These are phyloP conservation scores for Xanthia togata DNA, from an alignment of 2,888 invertebrate genomes.

Conservation along the genomic window DNA sequence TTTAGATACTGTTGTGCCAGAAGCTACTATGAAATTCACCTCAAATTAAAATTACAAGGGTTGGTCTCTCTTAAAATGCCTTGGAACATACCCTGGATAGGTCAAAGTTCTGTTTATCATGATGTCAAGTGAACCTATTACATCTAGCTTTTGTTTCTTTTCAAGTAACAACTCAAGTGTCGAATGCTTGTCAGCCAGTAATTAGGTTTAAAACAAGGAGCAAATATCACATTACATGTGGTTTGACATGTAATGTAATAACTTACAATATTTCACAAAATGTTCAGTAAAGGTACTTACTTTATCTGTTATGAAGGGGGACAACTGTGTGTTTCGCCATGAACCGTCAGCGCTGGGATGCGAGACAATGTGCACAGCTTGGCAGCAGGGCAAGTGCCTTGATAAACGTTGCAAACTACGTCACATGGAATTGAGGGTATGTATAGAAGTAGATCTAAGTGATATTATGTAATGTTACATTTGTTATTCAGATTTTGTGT, in stretches of 20 bases:
- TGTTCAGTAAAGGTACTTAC: slow-evolving; percentile 44
- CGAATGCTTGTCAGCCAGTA: slow-evolving; percentile 29
- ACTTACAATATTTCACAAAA: slow-evolving; percentile 4
- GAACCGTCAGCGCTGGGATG: slow-evolving; percentile 95
- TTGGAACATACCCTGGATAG: neutral
- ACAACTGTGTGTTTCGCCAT: slow-evolving; percentile 95
- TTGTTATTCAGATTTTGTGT: slow-evolving; percentile 7
- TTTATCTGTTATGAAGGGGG: slow-evolving; percentile 90
- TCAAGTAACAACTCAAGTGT: slow-evolving; percentile 24
- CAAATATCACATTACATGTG: slow-evolving; percentile 36
- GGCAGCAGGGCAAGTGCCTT: slow-evolving; percentile 95
- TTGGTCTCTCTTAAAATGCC: neutral
- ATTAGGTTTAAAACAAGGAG: slow-evolving; percentile 40
- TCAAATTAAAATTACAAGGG: neutral
- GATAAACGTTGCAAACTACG: slow-evolving; percentile 95
- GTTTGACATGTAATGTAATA: slow-evolving; percentile 18
- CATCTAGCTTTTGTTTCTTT: slow-evolving; percentile 44
- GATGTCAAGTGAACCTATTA: slow-evolving; percentile 24
- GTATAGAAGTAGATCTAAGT: slow-evolving; percentile 59
- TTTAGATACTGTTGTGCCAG: neutral
- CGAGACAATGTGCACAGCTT: slow-evolving; percentile 95
- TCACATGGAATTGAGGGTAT: slow-evolving; percentile 96
- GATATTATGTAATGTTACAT: slow-evolving; percentile 26
- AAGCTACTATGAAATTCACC: neutral
- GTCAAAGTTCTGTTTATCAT: slow-evolving; percentile 7